Evolutionary conservation across 1,140 invertebrate species (phyloP).

Genomic region (Melanaphis sacchari): DNA sequence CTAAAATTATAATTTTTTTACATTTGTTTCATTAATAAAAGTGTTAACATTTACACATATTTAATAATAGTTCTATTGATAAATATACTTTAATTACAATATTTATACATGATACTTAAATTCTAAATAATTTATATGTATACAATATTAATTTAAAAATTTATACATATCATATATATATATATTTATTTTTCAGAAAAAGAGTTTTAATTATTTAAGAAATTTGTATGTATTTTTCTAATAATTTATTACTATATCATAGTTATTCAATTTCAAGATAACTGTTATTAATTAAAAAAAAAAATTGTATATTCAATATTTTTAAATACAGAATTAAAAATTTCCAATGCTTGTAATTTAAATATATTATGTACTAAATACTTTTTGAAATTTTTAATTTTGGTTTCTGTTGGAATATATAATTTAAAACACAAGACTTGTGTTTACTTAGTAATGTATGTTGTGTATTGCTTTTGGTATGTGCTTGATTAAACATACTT

Average conservation of each 20-base stretch:
- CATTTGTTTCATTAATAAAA: not conserved
- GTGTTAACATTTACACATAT: not conserved
- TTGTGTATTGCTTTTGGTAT: constrained; percentile 12
- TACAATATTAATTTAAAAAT: not conserved
- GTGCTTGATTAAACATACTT: not conserved
- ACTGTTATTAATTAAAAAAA: not conserved
- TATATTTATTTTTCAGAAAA: not conserved
- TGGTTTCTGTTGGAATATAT: not conserved
- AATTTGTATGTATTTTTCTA: not conserved
- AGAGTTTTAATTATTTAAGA: not conserved
- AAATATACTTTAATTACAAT: not conserved
- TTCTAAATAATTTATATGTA: not conserved
- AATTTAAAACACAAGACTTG: constrained; percentile 9
- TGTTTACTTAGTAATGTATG: too few relatives aligned
- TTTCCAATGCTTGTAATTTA: constrained; percentile 4
- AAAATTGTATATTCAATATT: not conserved
- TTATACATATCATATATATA: not conserved
- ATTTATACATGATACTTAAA: not conserved
- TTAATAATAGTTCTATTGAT: not conserved
- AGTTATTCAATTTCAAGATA: not conserved
- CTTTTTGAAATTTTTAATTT: not conserved
- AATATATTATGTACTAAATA: not conserved
- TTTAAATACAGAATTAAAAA: not conserved
- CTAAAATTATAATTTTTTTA: not conserved
- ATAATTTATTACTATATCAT: not conserved